Conservation (phyloP, 1,140 invertebrate species). For the Ceratina calcarata region DNA sequence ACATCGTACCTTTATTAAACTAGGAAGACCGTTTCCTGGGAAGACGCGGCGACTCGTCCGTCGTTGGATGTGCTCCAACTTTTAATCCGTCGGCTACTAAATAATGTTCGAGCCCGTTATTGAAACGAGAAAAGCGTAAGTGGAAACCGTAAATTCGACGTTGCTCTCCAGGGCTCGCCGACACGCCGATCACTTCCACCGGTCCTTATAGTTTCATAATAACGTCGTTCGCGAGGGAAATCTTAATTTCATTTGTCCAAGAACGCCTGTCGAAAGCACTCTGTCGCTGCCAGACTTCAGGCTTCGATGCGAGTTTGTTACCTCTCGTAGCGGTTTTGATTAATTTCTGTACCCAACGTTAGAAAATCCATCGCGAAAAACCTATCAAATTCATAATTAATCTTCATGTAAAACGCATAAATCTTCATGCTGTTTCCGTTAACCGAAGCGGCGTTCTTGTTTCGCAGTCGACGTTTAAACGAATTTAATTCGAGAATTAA, state of each 20-base stretch:
- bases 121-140: neutral
- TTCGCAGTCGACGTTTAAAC: no score
- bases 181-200: conserved; percentile 22
- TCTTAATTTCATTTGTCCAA: conserved; percentile 38
- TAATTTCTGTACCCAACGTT: neutral
- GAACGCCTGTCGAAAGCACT: neutral
- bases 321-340: neutral
- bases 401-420: neutral
- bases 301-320: neutral
- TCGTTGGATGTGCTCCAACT: neutral
- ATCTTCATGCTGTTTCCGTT: no score
- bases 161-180: neutral
- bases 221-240: neutral
- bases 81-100: neutral
- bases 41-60: no score
- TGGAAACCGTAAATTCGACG: conserved; percentile 36
- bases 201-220: conserved; percentile 27
- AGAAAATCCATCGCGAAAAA: neutral
- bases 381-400: neutral
- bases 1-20: neutral
- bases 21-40: neutral
- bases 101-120: conserved; percentile 5
- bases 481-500: neutral
- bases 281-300: conserved; percentile 28
- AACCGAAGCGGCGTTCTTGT: no score